Conservation (phyloP, 30 jellyfish, hydroid and myxozoan genomes). For the Phacellophora camtschatica region DNA sequence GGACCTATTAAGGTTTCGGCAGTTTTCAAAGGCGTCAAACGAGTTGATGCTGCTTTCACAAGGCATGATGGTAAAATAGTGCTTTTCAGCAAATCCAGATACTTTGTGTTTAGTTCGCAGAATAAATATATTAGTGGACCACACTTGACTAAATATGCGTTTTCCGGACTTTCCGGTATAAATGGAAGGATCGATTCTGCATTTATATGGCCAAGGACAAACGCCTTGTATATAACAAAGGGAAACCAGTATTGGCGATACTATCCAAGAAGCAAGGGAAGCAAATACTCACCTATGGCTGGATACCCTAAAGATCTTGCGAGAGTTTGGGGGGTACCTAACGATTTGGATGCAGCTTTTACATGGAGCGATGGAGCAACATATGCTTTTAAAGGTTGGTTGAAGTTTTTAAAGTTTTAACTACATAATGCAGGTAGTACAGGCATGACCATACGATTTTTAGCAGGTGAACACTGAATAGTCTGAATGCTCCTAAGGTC, state of each 20-base stretch:
- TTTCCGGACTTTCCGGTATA: conserved; percentile 32
- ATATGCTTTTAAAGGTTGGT: conserved; percentile 50
- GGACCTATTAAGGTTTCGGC: conserved; percentile 65
- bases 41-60: conserved; percentile 81
- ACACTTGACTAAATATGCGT: conserved; percentile 6
- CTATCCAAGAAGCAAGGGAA: not conserved
- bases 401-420: not conserved
- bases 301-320: conserved; percentile 66
- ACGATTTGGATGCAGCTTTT: conserved; percentile 26
- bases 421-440: not conserved
- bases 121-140: conserved; percentile 72
- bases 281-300: conserved; percentile 1
- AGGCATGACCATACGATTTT: too few species aligned
- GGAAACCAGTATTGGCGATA: conserved; percentile 77
- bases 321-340: conserved; percentile 55
- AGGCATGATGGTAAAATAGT: conserved; percentile 70
- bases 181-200: conserved; percentile 77
- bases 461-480: too few species aligned
- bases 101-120: conserved; percentile 42
- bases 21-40: conserved; percentile 61
- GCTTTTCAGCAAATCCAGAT: conserved; percentile 53
- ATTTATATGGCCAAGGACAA: conserved; percentile 82
- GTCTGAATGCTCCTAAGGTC: too few species aligned
- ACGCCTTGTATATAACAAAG: conserved; percentile 59
- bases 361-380: conserved; percentile 60